Conservation (phyloP, 2,888 invertebrate genomes). For the Brenthis hecate region DNA sequence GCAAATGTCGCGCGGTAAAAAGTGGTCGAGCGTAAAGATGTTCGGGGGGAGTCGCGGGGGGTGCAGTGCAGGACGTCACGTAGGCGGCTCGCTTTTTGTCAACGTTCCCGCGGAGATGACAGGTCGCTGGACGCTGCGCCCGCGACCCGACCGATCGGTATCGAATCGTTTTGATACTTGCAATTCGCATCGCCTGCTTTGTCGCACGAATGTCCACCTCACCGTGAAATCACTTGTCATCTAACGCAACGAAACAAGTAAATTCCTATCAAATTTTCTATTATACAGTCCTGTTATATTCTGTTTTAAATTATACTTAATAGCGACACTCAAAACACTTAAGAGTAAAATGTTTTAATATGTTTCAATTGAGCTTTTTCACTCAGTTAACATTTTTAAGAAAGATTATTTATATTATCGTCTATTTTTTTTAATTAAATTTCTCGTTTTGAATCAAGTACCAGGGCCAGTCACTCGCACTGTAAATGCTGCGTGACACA, state of each 20-base stretch:
- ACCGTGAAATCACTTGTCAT: constrained; percentile 19
- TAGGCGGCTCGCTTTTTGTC: constrained; percentile 81
- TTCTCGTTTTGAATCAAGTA: constrained; percentile 41
- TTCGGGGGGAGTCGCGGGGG: constrained; percentile 45
- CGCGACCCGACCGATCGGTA: constrained; percentile 57
- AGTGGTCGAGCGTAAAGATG: constrained; percentile 71
- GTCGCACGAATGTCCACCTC: constrained; percentile 19
- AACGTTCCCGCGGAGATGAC: constrained; percentile 82
- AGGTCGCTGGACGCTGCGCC: constrained; percentile 77
- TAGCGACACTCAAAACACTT: no score
- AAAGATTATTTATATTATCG: background rate
- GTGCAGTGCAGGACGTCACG: constrained; percentile 75
- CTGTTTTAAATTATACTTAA: no score
- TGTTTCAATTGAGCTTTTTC: no score
- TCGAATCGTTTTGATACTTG: constrained; percentile 68
- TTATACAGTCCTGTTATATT: background rate
- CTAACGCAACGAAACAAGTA: background rate
- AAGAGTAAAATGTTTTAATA: no score
- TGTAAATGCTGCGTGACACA: constrained; percentile 47
- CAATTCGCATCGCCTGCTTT: constrained; percentile 39
- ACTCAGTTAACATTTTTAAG: no score
- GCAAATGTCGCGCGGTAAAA: constrained; percentile 83
- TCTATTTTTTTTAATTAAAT: background rate
- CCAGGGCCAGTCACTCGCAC: constrained; percentile 45
- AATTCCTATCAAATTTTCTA: background rate